A percentile compares a stretch with the other conserved stretches of the same genome.
Conservation (phyloP, 2,797 vertebrate species). For the Leptodactylus fallax region DNA sequence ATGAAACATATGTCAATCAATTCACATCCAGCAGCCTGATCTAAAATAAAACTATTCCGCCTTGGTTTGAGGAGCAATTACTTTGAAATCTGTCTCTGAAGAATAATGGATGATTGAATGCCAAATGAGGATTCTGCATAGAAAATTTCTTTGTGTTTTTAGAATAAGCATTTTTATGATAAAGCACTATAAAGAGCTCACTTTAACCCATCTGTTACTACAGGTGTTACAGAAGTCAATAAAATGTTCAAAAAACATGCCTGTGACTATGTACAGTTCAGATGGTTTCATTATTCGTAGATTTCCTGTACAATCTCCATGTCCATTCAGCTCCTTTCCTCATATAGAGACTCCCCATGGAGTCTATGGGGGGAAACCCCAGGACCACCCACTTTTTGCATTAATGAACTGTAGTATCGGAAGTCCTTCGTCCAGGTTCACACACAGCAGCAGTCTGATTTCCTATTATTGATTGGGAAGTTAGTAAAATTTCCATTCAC, state of each 20-base stretch:
- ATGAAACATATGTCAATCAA: slow-evolving; percentile 58
- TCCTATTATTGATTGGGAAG: no score
- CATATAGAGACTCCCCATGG: no score
- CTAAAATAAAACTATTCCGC: slow-evolving; percentile 61
- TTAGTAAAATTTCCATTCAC: no score
- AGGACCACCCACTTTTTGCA: neutral
- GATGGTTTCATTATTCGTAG: no score
- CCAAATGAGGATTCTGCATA: slow-evolving; percentile 68
- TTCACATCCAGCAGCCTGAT: slow-evolving; percentile 62
- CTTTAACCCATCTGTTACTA: slow-evolving; percentile 37
- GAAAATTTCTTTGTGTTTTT: slow-evolving; percentile 60
- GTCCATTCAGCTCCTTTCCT: neutral
- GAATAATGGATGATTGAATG: slow-evolving; percentile 70
- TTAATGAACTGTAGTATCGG: neutral
- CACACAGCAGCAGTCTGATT: no score
- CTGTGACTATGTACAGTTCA: neutral
- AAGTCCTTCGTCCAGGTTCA: no score
- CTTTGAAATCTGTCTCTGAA: slow-evolving; percentile 67
- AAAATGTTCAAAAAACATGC: neutral
- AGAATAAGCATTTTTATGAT: slow-evolving; percentile 42
- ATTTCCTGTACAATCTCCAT: neutral
- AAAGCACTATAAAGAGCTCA: slow-evolving; percentile 20
- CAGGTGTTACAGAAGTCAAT: slow-evolving; percentile 10
- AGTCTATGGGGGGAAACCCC: neutral
- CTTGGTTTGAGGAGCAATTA: slow-evolving; percentile 68